Conservation (phyloP, 1,140 invertebrate species). For the Subanguina moxae region DNA sequence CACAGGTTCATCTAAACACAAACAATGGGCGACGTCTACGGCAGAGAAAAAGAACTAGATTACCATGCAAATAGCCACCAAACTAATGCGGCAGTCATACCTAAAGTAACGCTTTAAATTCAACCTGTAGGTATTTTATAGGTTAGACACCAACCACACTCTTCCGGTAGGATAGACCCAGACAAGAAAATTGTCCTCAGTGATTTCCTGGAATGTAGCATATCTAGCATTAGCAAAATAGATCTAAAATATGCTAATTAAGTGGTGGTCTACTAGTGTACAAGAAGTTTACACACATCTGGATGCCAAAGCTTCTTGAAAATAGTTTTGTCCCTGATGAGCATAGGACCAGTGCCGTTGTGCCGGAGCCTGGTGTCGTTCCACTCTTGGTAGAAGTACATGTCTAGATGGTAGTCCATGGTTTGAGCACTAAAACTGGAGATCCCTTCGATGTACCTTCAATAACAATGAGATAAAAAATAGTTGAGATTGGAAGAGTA, state of each 20-base stretch:
- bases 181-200: constrained; percentile 56
- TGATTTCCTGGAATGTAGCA: constrained; percentile 53
- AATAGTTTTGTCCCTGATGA: constrained; percentile 51
- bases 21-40: too few species aligned
- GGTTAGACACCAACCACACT: not conserved
- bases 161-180: constrained; percentile 53
- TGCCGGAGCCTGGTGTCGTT: constrained; percentile 47
- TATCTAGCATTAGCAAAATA: constrained; percentile 57
- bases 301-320: constrained; percentile 57
- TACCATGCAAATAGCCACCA: constrained; percentile 51
- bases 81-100: constrained; percentile 56
- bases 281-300: constrained; percentile 32
- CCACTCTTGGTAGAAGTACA: constrained; percentile 60
- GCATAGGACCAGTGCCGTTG: constrained; percentile 51
- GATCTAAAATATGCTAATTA: not conserved
- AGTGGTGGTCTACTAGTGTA: too few species aligned
- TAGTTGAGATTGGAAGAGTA: too few species aligned
- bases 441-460: constrained; percentile 57
- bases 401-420: constrained; percentile 57
- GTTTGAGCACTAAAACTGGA: constrained; percentile 56
- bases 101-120: constrained; percentile 26
- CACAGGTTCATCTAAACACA: constrained; percentile 51
- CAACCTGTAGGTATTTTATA: not conserved
- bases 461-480: too few species aligned
- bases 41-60: too few species aligned